Evolutionary conservation across 2,797 vertebrate genomes (phyloP), one percentile per base, ranked within the genome.

Genomic region (Hippocampus kuda): DNA sequence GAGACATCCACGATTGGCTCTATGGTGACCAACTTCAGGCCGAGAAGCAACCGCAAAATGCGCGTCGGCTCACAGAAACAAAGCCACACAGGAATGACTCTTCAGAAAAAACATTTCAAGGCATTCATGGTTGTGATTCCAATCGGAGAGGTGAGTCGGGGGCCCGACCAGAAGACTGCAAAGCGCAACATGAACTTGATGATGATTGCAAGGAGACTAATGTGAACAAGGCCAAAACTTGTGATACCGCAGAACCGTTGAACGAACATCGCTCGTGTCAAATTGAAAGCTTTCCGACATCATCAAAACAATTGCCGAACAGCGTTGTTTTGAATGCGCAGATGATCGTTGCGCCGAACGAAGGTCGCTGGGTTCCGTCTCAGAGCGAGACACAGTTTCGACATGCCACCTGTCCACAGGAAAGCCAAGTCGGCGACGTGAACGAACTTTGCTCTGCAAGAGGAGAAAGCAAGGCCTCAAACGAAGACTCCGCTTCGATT

Each of bases 1-100:
- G 89, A 16, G 89, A 89, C 26, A 68, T 90, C 59, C 76, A 88
- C 0, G 81, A 85, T 2, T 16, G 20, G 0, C 67, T 88, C 13
- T 65, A 80, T 65, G 54, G 72, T 51, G 74, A 87, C 48, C 68
- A 80, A n/a, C 57, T 51, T 2, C 13, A 79, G 57, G 67, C 65
- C 1, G 70, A 81, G 42, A 81, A 62, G 62, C 54, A 1, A 8
- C n/a, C 16, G 41, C 70, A 70, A 44, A 68, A 56, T 13, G 1
- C 16, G 54, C 11, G 12, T 34, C 12, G 51, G 1, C 15, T 22
- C 15, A 4, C 16, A 66, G 26, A 72, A 30, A 38, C 54, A 1
- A 0, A 57, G 27, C 13, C 2, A 22, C n/a, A 67, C 24, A 73
- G 70, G 27, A 16, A 27, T 4, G 66, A 73, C 44, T 44, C 49